phyloP scores from a whole-genome alignment of 2,113 vertebrate genomes.

The Rhineura floridana region DNA sequence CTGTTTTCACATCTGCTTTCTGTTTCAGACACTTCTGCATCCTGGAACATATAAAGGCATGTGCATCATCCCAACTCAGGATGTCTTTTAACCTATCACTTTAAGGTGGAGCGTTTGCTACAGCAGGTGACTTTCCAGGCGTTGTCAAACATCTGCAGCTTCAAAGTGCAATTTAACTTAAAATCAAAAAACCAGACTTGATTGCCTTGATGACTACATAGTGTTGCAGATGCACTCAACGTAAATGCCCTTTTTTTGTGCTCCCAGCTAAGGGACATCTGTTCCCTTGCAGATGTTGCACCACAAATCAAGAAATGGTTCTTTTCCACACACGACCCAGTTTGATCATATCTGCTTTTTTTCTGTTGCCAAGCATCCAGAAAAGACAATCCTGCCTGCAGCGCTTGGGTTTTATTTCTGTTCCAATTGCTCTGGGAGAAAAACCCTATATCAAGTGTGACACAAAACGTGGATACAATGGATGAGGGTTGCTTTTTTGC shows the following conservation, averaged over 20 bases:
- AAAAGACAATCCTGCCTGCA: not conserved
- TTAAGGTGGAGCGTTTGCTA: not conserved
- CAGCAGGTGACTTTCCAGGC: not conserved
- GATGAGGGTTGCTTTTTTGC: not conserved
- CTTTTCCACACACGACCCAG: slow-evolving; percentile 33
- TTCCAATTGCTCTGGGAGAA: not conserved
- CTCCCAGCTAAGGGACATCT: slow-evolving; percentile 53
- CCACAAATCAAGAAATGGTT: slow-evolving; percentile 12
- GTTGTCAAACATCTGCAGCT: not conserved
- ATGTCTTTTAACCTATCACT: not conserved
- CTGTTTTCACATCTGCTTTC: not conserved
- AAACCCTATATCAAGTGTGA: not conserved
- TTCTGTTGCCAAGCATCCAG: not conserved
- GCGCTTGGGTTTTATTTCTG: not conserved
- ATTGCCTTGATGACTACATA: slow-evolving; percentile 48
- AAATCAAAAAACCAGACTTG: not conserved
- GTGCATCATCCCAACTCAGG: not conserved
- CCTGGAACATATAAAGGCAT: not conserved
- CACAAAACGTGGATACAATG: not conserved
- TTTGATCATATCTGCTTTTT: slow-evolving; percentile 9
- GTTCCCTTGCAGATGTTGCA: slow-evolving; percentile 62
- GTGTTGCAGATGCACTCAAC: slow-evolving; percentile 44
- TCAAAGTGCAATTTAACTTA: slow-evolving; percentile 38
- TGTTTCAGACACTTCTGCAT: not conserved
- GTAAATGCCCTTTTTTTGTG: slow-evolving; percentile 23